Evolutionary conservation across 2,888 invertebrate species (phyloP).

Genomic region (Pristionchus entomophagus): DNA sequence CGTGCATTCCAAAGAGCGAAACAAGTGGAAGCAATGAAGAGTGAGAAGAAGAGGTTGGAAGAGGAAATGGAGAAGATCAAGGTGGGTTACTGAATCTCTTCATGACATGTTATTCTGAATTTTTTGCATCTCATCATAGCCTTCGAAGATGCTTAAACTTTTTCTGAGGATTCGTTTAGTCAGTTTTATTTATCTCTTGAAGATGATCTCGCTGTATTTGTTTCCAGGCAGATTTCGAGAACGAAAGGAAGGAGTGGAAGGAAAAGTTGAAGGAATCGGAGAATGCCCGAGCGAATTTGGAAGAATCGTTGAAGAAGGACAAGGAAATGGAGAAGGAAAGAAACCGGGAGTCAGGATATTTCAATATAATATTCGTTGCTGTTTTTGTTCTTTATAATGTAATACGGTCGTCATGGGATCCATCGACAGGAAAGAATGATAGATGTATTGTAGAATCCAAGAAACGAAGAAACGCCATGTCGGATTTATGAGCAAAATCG

Average conservation of each 20-base stretch:
- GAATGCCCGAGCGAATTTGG: neutral
- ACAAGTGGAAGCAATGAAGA: too few species aligned
- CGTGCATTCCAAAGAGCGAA: too few species aligned
- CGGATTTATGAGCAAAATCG: neutral
- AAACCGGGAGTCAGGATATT: neutral
- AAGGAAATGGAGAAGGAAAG: neutral
- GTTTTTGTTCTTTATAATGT: too few species aligned
- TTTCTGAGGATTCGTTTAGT: too few species aligned
- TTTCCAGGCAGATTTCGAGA: neutral
- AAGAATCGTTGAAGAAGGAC: neutral
- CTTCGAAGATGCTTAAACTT: too few species aligned
- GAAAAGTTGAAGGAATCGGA: neutral
- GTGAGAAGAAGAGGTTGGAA: neutral
- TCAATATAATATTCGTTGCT: neutral
- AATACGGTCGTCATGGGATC: too few species aligned
- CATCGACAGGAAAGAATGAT: neutral
- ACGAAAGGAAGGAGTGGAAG: neutral
- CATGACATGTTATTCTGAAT: too few species aligned
- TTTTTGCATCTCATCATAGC: too few species aligned
- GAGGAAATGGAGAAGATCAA: neutral
- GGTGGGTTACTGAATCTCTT: neutral
- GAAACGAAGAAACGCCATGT: neutral
- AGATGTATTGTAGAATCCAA: neutral
- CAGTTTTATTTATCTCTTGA: neutral
- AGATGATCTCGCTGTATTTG: neutral